phyloP scores from a whole-genome alignment of 92 coral and sea anemone species.

The Epizoanthus illoricatus region DNA sequence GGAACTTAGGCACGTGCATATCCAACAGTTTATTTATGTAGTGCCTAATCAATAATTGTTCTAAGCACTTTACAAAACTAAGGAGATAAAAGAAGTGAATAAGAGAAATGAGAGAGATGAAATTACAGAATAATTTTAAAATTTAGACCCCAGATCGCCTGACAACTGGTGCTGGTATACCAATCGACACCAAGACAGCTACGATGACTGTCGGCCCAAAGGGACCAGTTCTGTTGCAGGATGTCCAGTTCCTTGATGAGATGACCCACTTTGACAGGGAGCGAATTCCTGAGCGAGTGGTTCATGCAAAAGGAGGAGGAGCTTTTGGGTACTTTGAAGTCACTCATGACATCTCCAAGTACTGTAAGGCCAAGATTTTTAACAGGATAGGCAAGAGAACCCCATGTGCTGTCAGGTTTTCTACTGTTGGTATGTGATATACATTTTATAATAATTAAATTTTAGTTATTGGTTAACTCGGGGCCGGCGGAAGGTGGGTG shows the following conservation, averaged over 20 bases:
- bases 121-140: no score
- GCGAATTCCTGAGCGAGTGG: constrained; percentile 97
- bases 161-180: constrained; percentile 86
- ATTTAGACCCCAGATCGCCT: constrained; percentile 57
- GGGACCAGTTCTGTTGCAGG: constrained; percentile 94
- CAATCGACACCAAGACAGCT: constrained; percentile 84
- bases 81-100: no score
- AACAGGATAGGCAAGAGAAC: constrained; percentile 90
- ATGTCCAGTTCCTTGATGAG: constrained; percentile 86
- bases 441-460: no score
- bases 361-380: constrained; percentile 93
- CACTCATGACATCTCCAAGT: constrained; percentile 90
- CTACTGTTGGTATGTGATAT: constrained; percentile 86
- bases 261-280: constrained; percentile 99
- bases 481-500: no score
- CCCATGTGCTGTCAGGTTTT: constrained; percentile 83
- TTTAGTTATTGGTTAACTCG: no score
- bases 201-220: constrained; percentile 97
- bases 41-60: no score
- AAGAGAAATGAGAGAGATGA: neutral
- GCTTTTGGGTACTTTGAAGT: constrained; percentile 99
- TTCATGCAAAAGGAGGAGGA: constrained; percentile 99
- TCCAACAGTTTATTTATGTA: no score
- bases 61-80: no score
- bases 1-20: no score